These are phyloP conservation scores for Sisor rabdophorus DNA, from an alignment of 2,113 vertebrate species.

Conservation along the genomic window DNA sequence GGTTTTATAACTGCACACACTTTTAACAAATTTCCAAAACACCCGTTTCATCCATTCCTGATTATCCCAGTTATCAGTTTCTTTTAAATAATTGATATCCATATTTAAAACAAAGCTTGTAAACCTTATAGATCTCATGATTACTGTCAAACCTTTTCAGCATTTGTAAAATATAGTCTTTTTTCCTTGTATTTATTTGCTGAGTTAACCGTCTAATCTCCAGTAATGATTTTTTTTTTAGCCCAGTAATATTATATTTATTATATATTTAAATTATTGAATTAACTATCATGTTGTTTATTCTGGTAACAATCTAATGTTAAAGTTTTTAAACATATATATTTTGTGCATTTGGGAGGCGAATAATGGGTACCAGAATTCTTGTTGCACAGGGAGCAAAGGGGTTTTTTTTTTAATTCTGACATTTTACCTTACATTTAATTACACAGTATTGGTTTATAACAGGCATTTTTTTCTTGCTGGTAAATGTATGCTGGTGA, in stretches of 20 bases:
- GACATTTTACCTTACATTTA: not conserved
- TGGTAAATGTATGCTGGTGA: not conserved
- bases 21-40: not conserved
- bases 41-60: not conserved
- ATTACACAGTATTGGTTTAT: not conserved
- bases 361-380: not conserved
- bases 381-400: not conserved
- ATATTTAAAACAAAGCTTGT: not conserved
- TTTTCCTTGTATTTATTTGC: constrained; percentile 1
- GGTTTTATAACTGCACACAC: constrained; percentile 24
- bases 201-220: not conserved
- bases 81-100: not conserved
- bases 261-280: not conserved
- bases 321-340: not conserved
- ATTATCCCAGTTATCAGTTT: constrained; percentile 1
- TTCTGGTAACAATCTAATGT: not conserved
- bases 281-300: not conserved
- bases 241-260: not conserved
- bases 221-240: not conserved
- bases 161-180: not conserved
- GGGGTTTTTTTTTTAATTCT: not conserved
- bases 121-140: not conserved
- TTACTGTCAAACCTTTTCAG: not conserved
- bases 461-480: not conserved
- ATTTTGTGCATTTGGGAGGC: not conserved